phyloP scores from a whole-genome alignment of 2,888 invertebrate species.

The Scelioninae gen. 1 region DNA sequence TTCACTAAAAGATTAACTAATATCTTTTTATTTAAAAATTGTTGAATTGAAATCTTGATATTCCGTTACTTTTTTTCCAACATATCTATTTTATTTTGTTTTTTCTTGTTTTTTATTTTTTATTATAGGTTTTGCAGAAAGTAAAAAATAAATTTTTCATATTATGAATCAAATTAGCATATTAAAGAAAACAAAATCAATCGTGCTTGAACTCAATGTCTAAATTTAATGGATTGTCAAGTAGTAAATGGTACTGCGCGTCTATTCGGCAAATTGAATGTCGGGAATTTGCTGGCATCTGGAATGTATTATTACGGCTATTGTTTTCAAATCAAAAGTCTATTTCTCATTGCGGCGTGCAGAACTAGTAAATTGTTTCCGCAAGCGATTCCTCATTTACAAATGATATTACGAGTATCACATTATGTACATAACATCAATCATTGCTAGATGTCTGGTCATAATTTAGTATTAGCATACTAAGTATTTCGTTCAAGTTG shows the following conservation, averaged over 20 bases:
- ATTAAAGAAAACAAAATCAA: not conserved
- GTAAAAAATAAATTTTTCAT: no score
- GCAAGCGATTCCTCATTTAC: constrained; percentile 47
- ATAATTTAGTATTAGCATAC: constrained; percentile 64
- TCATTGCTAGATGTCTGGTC: constrained; percentile 43
- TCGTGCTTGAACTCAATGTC: not conserved
- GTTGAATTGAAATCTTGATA: no score
- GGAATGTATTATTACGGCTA: constrained; percentile 37
- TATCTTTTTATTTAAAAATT: no score
- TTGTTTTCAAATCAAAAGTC: constrained; percentile 42
- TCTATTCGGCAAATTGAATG: constrained; percentile 27
- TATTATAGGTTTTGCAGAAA: no score
- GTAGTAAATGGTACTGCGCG: not conserved
- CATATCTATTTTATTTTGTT: no score
- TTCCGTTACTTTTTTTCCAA: no score
- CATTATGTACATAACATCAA: constrained; percentile 54
- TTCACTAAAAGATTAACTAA: no score
- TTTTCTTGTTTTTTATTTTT: no score
- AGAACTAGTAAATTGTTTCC: constrained; percentile 42
- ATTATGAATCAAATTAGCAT: no score
- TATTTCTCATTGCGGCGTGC: constrained; percentile 11
- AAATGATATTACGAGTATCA: constrained; percentile 54
- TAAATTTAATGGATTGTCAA: constrained; percentile 9
- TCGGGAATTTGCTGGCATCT: constrained; percentile 36
- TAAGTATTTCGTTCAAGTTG: constrained; percentile 60